Conservation (phyloP, 2,113 vertebrate species). For the Scalopus aquaticus region DNA sequence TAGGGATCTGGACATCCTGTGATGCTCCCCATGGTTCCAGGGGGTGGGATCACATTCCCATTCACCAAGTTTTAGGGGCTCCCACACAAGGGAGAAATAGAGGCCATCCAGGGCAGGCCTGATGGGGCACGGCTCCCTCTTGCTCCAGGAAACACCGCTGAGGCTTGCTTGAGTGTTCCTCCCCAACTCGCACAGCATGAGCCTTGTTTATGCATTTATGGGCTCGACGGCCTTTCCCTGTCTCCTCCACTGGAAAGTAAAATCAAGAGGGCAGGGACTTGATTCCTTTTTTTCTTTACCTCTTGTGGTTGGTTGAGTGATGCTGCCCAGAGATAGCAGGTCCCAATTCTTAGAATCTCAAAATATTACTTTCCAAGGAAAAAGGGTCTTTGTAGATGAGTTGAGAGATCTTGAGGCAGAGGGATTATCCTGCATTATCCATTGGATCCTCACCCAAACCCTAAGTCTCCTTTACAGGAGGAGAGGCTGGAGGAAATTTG, state of each 20-base stretch:
- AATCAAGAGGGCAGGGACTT: neutral
- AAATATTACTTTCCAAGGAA: neutral
- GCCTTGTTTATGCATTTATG: neutral
- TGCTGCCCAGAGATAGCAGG: neutral
- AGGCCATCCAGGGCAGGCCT: neutral
- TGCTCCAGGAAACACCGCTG: neutral
- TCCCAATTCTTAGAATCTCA: neutral
- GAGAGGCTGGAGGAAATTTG: neutral
- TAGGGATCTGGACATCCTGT: conserved; percentile 74
- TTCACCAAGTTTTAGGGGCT: conserved; percentile 56
- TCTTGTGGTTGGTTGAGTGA: neutral
- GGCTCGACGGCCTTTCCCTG: neutral
- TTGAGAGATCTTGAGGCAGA: neutral
- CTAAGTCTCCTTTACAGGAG: neutral
- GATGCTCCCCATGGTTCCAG: conserved; percentile 51
- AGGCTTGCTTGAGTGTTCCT: neutral
- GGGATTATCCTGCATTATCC: neutral
- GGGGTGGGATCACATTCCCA: conserved; percentile 68
- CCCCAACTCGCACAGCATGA: neutral
- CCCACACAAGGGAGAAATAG: neutral
- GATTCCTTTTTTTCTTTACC: neutral
- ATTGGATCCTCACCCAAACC: neutral
- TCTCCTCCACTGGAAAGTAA: neutral
- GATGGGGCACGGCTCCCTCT: neutral
- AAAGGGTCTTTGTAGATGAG: neutral